phyloP scores from a whole-genome alignment of 2,113 vertebrate genomes.

The Lipophrys pholis region DNA sequence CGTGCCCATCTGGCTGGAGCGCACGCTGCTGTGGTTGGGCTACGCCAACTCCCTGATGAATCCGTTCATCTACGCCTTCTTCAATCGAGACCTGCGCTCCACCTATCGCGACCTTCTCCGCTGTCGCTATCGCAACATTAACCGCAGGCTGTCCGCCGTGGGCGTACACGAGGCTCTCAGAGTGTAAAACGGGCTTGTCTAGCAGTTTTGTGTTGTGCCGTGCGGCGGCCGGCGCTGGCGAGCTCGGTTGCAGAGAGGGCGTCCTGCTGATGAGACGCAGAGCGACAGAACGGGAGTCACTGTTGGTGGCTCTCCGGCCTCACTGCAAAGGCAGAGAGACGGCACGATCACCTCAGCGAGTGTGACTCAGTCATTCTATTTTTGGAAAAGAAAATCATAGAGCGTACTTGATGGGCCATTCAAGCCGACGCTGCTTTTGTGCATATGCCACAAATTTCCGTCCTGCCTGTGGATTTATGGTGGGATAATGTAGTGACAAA shows the following conservation, averaged over 20 bases:
- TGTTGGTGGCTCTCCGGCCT: conserved; percentile 32
- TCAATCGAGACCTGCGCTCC: conserved; percentile 86
- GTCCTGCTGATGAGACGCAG: conserved; percentile 55
- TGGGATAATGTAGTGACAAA: conserved; percentile 46
- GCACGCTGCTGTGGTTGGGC: conserved; percentile 85
- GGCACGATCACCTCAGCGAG: conserved; percentile 48
- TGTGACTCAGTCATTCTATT: conserved; percentile 74
- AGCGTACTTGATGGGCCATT: conserved; percentile 60
- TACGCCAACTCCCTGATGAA: conserved; percentile 88
- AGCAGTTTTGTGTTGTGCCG: neutral
- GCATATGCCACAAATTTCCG: conserved; percentile 52
- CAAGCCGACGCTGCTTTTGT: conserved; percentile 62
- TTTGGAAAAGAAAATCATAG: conserved; percentile 64
- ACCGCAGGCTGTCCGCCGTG: conserved; percentile 85
- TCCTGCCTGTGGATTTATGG: conserved; percentile 43
- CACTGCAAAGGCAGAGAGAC: conserved; percentile 39
- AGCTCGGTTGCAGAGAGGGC: conserved; percentile 54
- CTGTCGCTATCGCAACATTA: conserved; percentile 87
- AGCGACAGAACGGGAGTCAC: conserved; percentile 53
- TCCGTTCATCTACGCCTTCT: conserved; percentile 88
- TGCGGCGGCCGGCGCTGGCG: conserved; percentile 25
- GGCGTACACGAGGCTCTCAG: conserved; percentile 86
- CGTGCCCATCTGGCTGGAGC: conserved; percentile 86
- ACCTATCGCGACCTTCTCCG: conserved; percentile 85
- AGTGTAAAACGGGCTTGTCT: conserved; percentile 47